Base-by-base conservation (phyloP, 2,113 vertebrate genomes). In the Clarias batrachus region DNA sequence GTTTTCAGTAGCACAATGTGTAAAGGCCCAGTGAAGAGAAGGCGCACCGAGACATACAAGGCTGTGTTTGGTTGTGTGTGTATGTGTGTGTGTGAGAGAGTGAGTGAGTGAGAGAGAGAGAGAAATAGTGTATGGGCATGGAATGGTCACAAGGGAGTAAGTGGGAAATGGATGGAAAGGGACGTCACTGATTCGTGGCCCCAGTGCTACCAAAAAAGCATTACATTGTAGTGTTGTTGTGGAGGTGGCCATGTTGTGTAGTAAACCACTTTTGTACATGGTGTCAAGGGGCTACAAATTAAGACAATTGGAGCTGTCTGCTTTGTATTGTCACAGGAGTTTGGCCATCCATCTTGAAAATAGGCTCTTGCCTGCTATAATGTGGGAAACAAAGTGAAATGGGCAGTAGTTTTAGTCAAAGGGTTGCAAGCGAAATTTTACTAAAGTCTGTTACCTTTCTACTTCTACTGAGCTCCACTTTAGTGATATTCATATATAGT, bases 401-500 rank as follows among this genome's bases (percentile, higher is more conserved):
- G 79, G 86, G 86, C 83, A 81, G 81, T 83, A 87, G 91, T 90
- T 91, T 80, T 91, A 87, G 88, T 90, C 79, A 90, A 88, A 83
- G 90, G 90, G 87, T 90, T 90, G 88, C 85, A 79, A 89, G 88
- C 89, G 60, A 91, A 91, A 84, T 93, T 94, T 95, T 93, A 93
- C 91, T 91, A 93, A 92, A 92, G 91, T 93, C 92, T 90, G 82
- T 94, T 92, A 93, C 90, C 90, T 92, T 94, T 93, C 91, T 94
- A 93, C 93, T 94, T 93, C 91, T 93, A 94, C 91, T 88, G 91
- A 93, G 91, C 90, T 93, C 91, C 90, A 92, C 92, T 93, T 94
- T 91, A 92, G 89, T 92, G 91, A 92, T 91, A 91, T 94, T 92
- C 92, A 93, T 94, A 91, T 93, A 92, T 93, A 95, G 93, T 93